phyloP scores from a whole-genome alignment of 2,888 invertebrate genomes.

The Polyploca ridens region DNA sequence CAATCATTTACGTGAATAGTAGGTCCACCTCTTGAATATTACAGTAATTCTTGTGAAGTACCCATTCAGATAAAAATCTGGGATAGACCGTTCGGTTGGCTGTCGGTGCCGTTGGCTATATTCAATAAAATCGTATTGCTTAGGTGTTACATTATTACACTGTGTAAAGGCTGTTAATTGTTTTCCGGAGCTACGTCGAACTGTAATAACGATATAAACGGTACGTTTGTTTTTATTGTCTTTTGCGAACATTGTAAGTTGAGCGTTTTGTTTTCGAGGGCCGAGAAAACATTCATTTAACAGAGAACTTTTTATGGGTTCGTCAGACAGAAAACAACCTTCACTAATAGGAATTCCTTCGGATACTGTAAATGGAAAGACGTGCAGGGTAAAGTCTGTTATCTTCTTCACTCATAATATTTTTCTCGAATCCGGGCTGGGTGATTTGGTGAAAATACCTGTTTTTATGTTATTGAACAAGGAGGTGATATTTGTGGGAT shows the following conservation, averaged over 20 bases:
- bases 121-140: not conserved
- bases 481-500: conserved; percentile 41
- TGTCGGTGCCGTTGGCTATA: not conserved
- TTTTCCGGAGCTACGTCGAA: conserved; percentile 53
- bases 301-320: conserved; percentile 73
- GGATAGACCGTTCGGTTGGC: not conserved
- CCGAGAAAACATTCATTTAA: conserved; percentile 72
- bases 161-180: conserved; percentile 55
- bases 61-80: not conserved
- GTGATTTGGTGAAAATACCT: conserved; percentile 64
- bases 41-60: too few species aligned
- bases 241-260: conserved; percentile 64
- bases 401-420: conserved; percentile 69
- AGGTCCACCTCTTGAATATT: not conserved
- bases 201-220: conserved; percentile 61
- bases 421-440: conserved; percentile 62
- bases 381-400: conserved; percentile 69
- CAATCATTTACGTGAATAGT: not conserved
- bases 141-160: conserved; percentile 34
- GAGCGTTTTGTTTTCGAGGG: conserved; percentile 64
- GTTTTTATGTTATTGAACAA: conserved; percentile 56
- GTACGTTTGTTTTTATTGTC: conserved; percentile 65
- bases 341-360: conserved; percentile 79
- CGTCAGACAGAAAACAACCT: conserved; percentile 74
- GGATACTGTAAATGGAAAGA: conserved; percentile 78